Conservation (phyloP, 2,888 invertebrate genomes). For the Ephialtes manifestator region DNA sequence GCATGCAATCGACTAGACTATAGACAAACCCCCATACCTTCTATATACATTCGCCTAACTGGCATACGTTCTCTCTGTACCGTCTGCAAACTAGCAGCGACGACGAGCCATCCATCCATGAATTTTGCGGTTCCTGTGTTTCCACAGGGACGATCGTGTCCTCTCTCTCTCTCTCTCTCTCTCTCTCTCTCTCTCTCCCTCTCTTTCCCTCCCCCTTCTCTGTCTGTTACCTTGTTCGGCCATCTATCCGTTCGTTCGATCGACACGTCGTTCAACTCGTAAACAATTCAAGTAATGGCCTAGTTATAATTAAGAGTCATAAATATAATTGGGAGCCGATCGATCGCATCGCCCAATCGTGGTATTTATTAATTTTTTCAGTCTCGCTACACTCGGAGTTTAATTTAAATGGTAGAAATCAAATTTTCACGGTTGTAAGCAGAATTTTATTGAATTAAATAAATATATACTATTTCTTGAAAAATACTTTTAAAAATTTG, state of each 20-base stretch:
- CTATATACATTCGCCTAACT: slow-evolving; percentile 7
- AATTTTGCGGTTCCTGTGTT: slow-evolving; percentile 65
- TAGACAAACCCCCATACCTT: slow-evolving; percentile 3
- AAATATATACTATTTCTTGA: too few species aligned
- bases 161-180: slow-evolving; percentile 7
- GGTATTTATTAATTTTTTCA: background rate
- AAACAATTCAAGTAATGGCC: slow-evolving; percentile 53
- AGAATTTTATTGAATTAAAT: too few species aligned
- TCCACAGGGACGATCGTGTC: slow-evolving; percentile 48
- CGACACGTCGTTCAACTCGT: slow-evolving; percentile 57
- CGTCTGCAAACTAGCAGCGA: slow-evolving; percentile 56
- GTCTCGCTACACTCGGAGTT: background rate
- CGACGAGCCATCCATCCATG: slow-evolving; percentile 60
- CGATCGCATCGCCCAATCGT: background rate
- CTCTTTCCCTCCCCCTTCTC: background rate
- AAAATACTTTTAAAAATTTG: too few species aligned
- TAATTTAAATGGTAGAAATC: background rate
- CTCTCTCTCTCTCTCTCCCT: background rate
- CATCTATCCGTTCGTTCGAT: slow-evolving; percentile 25
- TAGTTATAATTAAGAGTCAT: slow-evolving; percentile 51
- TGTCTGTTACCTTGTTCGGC: background rate
- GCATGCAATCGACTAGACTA: slow-evolving; percentile 44
- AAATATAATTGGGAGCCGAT: slow-evolving; percentile 49
- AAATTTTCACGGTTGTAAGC: background rate
- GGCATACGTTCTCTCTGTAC: slow-evolving; percentile 46